Evolutionary conservation across 2,888 invertebrate species (phyloP), one percentile per base, ranked within the genome.

Genomic region (Bugulina stolonifera): DNA sequence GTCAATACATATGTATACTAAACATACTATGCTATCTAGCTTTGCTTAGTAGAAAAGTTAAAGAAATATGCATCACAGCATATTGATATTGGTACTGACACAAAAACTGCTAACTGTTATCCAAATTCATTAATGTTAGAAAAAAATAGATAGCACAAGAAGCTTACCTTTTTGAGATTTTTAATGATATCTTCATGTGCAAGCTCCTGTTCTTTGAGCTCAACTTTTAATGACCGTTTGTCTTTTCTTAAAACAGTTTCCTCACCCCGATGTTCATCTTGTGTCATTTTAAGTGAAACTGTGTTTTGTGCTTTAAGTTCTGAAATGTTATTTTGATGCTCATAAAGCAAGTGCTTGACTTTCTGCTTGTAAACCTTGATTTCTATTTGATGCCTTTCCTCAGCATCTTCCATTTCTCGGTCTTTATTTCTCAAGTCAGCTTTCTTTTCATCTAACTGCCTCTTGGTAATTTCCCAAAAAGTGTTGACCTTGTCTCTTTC

Each of bases 401-500:
- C 90, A 0, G 91, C 88, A 84, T 94, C 91, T 85, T 94, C 94
- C 77, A 94, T 91, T 76, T 93, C 93, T 77, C 93, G 87, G 81
- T 94, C 91, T 84, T 91, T 91, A 79, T 91, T 90, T 78, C 91
- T 87, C 0, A 86, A 78, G 73, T 86, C 84, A 2, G 92, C 91
- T 81, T 90, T 89, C 18, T 89, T 89, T 86, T 94, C 93, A 80
- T 94, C 93, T 57, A 95, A 85, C 81, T 96, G 93, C 78, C 91
- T 90, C 76, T 93, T 89, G 0, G 94, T 92, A 72, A 96, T 94
- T 85, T 96, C 95, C 96, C 96, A 97, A 83, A 94, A 95, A 1
- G 93, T 93, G 77, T 93, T 89, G 23, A 96, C 81, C 74, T 95
- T 95, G 83, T 96, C 96, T 77, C 96, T 88, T 86, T 97, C 97